Base-by-base conservation (phyloP, 1,140 invertebrate genomes). In the Pseudomyrmex concolor region DNA sequence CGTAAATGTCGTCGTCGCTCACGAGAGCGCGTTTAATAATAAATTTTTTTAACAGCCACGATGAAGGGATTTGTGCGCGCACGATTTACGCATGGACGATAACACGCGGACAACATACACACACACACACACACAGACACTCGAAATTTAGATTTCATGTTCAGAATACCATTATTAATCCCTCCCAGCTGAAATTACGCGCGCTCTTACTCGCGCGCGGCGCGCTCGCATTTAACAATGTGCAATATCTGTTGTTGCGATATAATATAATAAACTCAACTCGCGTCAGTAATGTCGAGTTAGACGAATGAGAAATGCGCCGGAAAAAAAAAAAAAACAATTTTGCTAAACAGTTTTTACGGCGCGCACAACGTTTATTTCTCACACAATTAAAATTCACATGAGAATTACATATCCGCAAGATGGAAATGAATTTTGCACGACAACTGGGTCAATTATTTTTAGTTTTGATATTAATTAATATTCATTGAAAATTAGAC, bases 91-190 rank as follows among this genome's bases (percentile, higher is more conserved):
- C 50, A 50, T 34, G 34, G 50, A 22, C 34, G 10, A 57, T 15
- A 78, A 13, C 51, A 43, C 51, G 64, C 60, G 60, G 34, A 70
- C 7, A 54, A 59, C 48, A 51, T 10, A 13, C 63, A 51, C 13
- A 19, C n/a, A 17, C 13, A 25, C 60, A 12, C 22, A 48, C 12
- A 54, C 60, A 43, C 25, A 25, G 1, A 13, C 55, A 55, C 54
- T 70, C 64, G 54, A 78, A 78, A 78, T 78, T 70, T 45, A 59
- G n/a, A 71, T 54, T 19, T 80, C 54, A 48, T 57, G 64, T 45
- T 78, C 76, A 78, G 51, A 70, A 57, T 50, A 48, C 51, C 64
- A 78, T 78, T 78, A 78, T 68, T 70, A 80, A 80, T 80, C 25
- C 22, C 45, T 54, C 66, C 66, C 15, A 45, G 15, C 43, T 15